phyloP scores from a whole-genome alignment of 2,797 vertebrate genomes.

The Anabacerthia variegaticeps region DNA sequence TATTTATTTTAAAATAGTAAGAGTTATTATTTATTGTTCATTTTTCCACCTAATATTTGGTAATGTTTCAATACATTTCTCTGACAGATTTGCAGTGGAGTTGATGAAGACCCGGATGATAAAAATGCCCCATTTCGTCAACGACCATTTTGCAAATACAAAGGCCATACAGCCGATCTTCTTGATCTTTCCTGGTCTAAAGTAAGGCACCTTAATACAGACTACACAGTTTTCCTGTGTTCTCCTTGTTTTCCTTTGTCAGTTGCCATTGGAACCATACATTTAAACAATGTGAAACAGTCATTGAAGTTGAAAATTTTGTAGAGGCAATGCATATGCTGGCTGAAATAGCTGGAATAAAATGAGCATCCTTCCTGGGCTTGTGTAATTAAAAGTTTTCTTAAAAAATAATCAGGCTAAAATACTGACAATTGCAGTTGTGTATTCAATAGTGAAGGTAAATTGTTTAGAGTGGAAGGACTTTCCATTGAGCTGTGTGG shows the following conservation, averaged over 20 bases:
- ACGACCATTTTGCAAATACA: conserved; percentile 97
- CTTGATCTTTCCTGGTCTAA: conserved; percentile 99
- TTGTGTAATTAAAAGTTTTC: background rate
- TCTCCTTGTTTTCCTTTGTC: background rate
- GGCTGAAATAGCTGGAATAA: background rate
- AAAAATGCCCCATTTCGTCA: conserved; percentile 93
- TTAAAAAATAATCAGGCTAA: background rate
- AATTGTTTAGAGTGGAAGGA: background rate
- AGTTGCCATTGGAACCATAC: background rate
- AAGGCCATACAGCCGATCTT: conserved; percentile 98
- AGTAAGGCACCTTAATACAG: conserved; percentile 74
- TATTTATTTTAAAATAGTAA: background rate
- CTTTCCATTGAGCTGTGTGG: background rate
- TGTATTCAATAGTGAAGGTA: background rate
- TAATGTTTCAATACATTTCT: background rate
- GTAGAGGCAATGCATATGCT: background rate
- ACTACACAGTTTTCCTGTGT: background rate
- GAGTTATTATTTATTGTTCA: background rate
- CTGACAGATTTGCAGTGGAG: conserved; percentile 82
- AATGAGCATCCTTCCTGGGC: background rate
- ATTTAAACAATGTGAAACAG: background rate
- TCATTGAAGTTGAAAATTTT: background rate
- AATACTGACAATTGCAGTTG: background rate
- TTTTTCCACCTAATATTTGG: background rate
- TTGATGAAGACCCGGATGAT: conserved; percentile 94